phyloP scores from a whole-genome alignment of 2,113 vertebrate species.

The Athene noctua region DNA sequence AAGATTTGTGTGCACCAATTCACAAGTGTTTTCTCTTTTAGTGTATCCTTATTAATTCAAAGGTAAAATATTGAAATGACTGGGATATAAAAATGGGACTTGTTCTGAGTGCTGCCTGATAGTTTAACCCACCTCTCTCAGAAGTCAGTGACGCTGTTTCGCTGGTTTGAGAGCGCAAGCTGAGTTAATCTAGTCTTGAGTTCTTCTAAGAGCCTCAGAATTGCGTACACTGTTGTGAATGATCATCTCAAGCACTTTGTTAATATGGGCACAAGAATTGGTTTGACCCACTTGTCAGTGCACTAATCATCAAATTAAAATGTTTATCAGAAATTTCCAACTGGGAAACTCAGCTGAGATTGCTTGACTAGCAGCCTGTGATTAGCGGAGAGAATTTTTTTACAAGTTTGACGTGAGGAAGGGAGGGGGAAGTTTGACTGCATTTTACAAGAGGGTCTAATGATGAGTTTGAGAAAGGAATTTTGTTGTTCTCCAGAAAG shows the following conservation, averaged over 20 bases:
- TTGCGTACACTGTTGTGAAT: neutral
- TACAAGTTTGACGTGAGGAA: neutral
- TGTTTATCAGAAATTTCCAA: neutral
- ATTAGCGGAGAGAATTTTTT: neutral
- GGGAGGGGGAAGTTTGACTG: neutral
- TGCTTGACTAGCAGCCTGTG: neutral
- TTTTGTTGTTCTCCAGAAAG: neutral
- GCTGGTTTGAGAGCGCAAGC: neutral
- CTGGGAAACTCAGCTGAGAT: neutral
- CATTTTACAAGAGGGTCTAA: neutral
- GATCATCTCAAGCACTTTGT: neutral
- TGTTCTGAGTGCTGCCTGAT: neutral
- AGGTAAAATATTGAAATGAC: neutral
- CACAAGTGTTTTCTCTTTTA: constrained; percentile 24
- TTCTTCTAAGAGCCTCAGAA: neutral
- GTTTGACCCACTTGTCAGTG: neutral
- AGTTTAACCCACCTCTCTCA: neutral
- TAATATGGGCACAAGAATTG: neutral
- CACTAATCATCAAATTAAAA: neutral
- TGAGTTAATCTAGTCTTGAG: neutral
- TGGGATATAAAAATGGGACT: neutral
- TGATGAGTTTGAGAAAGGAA: neutral
- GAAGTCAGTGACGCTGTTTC: neutral
- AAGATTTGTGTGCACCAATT: constrained; percentile 63
- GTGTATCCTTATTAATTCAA: neutral